Evolutionary conservation across 1,140 invertebrate species (phyloP).

Genomic region (Carcinoscorpius rotundicauda): DNA sequence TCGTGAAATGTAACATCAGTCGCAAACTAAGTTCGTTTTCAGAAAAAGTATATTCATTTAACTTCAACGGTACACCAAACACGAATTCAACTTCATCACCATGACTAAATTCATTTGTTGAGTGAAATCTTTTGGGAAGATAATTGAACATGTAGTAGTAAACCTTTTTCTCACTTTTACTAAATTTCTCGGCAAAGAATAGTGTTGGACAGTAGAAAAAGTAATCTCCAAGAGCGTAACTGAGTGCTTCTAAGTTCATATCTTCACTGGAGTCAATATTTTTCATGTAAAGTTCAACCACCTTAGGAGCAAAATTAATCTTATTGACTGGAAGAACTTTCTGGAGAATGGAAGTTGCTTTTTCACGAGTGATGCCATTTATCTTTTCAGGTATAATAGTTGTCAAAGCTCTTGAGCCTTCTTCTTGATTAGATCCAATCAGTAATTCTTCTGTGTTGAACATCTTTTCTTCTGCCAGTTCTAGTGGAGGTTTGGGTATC

Average conservation of each 20-base stretch:
- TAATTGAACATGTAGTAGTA: conserved; percentile 21
- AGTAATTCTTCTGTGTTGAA: conserved; percentile 12
- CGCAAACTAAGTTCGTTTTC: no score
- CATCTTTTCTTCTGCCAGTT: not conserved
- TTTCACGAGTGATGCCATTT: no score
- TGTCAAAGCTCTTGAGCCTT: conserved; percentile 14
- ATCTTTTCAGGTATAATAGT: no score
- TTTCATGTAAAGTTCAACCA: not conserved
- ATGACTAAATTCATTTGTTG: conserved; percentile 17
- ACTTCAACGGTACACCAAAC: conserved; percentile 18
- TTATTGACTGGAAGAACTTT: not conserved
- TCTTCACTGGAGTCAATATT: not conserved
- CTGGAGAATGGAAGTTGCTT: not conserved
- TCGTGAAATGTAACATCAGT: no score
- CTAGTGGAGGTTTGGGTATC: conserved; percentile 9
- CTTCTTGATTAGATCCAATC: conserved; percentile 13
- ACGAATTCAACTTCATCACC: conserved; percentile 19
- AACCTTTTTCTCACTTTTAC: not conserved
- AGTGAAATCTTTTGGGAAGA: conserved; percentile 3
- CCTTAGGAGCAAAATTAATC: not conserved
- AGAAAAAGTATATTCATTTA: no score
- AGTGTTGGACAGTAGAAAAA: conserved; percentile 18
- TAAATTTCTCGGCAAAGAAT: conserved; percentile 17
- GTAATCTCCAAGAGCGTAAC: conserved; percentile 15
- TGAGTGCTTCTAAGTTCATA: conserved; percentile 5